Evolutionary conservation across 2,113 vertebrate genomes (phyloP), one percentile per base, ranked within the genome.

Genomic region (Tauraco erythrolophus): DNA sequence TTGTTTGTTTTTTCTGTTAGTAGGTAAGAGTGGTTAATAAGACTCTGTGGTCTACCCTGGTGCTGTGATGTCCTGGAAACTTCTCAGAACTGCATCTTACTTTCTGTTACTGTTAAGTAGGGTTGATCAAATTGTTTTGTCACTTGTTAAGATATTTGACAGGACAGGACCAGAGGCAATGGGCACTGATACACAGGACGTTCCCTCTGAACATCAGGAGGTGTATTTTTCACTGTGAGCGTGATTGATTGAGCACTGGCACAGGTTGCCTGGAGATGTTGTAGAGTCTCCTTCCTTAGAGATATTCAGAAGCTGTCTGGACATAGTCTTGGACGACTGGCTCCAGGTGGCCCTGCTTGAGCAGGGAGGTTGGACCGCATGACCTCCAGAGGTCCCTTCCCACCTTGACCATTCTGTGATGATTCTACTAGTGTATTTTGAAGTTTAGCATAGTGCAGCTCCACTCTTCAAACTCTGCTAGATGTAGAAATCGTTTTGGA

Each of bases 51-150:
- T 88, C 62, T 86, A 45, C 21, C 14, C 27, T 72, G 25, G 30
- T 68, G 50, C 50, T 83, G 11, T n/a, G 10, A 19, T 75, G 61
- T 69, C n/a, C 31, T 62, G 35, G 31, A 69, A 84, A 27, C n/a
- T 89, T 92, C 41, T 84, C 41, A 87, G 51, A 87, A 56, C 33
- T 70, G 31, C 17, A 19, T 81, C 10, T 65, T 78, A 14, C 4
- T 88, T 80, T 66, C 61, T 75, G 31, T 78, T 88, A 12, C 17
- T 75, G n/a, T 86, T 88, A 76, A 75, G 35, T 56, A 45, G n/a
- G 43, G 8, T 56, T 85, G 61, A 22, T 35, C 64, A 41, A 86
- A 57, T 95, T 28, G 10, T 31, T 88, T 88, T 93, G 33, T 57
- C 23, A 19, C 30, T 66, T 39, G 13, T 62, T 62, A 25, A 89